Evolutionary conservation across 1,140 invertebrate species (phyloP).

Genomic region (Asbolus verrucosus): DNA sequence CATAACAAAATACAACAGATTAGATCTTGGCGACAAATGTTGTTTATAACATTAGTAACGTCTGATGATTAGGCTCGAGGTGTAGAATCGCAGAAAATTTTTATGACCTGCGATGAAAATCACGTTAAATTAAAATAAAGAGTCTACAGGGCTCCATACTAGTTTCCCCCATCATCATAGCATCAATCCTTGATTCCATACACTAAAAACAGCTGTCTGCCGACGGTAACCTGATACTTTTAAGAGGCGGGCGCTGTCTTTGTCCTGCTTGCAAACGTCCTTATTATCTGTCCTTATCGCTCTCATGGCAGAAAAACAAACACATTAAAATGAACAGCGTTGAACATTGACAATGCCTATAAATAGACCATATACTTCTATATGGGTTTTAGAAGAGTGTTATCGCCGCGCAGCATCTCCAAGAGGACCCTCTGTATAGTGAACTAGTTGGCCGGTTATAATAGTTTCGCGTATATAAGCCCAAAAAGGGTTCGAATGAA

Average conservation of each 20-base stretch:
- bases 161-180: slow-evolving; percentile 40
- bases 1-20: too few species aligned
- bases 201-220: slow-evolving; percentile 64
- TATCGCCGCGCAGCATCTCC: slow-evolving; percentile 56
- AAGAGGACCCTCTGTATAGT: slow-evolving; percentile 48
- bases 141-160: slow-evolving; percentile 19
- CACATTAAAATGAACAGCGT: slow-evolving; percentile 65
- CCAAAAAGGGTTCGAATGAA: slow-evolving; percentile 27
- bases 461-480: slow-evolving; percentile 17
- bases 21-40: too few species aligned
- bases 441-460: slow-evolving; percentile 17
- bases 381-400: slow-evolving; percentile 60
- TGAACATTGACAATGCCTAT: slow-evolving; percentile 64
- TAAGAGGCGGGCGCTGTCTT: slow-evolving; percentile 59
- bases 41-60: too few species aligned
- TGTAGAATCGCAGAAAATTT: too few species aligned
- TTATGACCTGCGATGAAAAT: too few species aligned
- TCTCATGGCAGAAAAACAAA: slow-evolving; percentile 63
- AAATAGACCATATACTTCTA: slow-evolving; percentile 64
- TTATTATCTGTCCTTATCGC: slow-evolving; percentile 44
- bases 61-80: too few species aligned
- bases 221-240: slow-evolving; percentile 63
- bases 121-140: too few species aligned
- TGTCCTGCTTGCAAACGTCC: slow-evolving; percentile 41
- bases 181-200: slow-evolving; percentile 58